Percentiles rank a stretch among this genome's conserved stretches.
Conservation (phyloP, 2,797 vertebrate genomes). For the Lepus townsendii region DNA sequence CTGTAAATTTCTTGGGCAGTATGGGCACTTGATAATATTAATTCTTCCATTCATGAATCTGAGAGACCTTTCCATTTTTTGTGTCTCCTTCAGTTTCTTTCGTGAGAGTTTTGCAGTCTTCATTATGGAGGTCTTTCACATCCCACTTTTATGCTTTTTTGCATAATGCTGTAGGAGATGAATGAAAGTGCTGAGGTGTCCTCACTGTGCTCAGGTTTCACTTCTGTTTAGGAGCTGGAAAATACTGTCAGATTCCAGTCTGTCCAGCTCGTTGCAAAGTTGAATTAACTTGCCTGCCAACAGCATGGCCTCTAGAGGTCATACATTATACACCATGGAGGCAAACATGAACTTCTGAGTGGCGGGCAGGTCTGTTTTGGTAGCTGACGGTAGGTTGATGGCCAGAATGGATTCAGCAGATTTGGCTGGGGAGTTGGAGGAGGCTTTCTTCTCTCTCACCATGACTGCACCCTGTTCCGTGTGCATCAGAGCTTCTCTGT, state of each 20-base stretch:
- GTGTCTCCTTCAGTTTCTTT: no score
- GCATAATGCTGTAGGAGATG: background rate
- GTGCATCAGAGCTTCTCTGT: background rate
- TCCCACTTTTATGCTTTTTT: conserved; percentile 33
- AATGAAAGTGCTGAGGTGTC: background rate
- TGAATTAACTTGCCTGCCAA: background rate
- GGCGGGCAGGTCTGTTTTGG: background rate
- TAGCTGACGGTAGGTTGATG: background rate
- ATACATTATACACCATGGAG: background rate
- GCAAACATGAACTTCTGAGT: background rate
- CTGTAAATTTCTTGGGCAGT: no score
- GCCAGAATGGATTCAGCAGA: background rate
- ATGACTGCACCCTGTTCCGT: background rate
- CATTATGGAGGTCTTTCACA: no score
- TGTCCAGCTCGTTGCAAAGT: conserved; percentile 12
- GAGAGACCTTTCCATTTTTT: no score
- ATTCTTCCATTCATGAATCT: no score
- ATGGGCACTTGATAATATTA: no score
- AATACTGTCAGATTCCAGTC: background rate
- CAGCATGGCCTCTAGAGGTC: background rate
- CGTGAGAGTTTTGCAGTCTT: no score
- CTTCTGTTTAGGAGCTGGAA: background rate
- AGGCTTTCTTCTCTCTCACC: background rate
- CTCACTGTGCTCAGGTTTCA: background rate
- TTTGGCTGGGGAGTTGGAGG: background rate